Conservation (phyloP, 2,888 invertebrate genomes). For the Macaria notata region DNA sequence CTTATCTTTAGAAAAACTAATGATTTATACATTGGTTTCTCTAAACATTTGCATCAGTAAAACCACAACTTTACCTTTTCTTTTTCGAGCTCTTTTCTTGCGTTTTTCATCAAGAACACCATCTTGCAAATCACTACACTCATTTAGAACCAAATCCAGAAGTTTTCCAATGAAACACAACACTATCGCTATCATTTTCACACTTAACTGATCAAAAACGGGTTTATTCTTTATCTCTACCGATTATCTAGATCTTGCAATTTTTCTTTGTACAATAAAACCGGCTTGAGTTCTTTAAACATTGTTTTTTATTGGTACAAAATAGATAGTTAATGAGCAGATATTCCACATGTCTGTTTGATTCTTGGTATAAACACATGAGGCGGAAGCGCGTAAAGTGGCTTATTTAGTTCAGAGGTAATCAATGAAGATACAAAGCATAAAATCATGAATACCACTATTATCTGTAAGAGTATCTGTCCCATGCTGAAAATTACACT, state of each 20-base stretch:
- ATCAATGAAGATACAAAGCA: constrained; percentile 40
- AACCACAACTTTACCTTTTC: constrained; percentile 17
- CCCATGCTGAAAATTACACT: no score
- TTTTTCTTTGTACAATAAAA: no score
- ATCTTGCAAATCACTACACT: constrained; percentile 27
- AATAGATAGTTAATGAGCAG: no score
- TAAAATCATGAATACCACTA: constrained; percentile 26
- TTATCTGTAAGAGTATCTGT: no score
- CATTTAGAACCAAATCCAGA: constrained; percentile 52
- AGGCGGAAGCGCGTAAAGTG: no score
- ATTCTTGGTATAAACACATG: no score
- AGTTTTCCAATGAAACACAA: constrained; percentile 62
- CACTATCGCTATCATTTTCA: constrained; percentile 65
- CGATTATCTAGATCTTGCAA: constrained; percentile 31
- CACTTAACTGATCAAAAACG: constrained; percentile 28
- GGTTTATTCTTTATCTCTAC: constrained; percentile 35
- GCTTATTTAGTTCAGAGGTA: constrained; percentile 56
- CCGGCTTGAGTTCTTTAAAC: no score
- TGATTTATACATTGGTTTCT: no score
- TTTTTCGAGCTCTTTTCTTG: constrained; percentile 12
- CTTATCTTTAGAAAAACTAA: neutral
- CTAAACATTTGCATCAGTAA: neutral
- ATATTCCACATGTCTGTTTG: no score
- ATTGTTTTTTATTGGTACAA: no score
- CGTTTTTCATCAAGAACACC: constrained; percentile 4